Base-by-base conservation (phyloP, 2,797 vertebrate genomes). In the Echiichthys vipera region DNA sequence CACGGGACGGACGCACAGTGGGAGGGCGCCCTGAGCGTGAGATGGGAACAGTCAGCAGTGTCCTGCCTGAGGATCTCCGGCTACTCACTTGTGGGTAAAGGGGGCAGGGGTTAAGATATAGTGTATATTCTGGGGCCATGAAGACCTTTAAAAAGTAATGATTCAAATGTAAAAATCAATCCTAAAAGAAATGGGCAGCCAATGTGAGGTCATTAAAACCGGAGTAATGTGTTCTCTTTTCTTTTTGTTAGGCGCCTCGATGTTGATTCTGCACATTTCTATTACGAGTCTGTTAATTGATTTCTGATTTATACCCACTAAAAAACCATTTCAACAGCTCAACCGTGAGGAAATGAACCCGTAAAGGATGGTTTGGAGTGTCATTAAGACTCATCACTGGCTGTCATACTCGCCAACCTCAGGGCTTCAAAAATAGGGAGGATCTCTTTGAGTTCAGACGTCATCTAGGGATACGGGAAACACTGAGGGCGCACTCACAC, bases 1-100 rank as follows among this genome's bases (percentile, higher is more conserved):
- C n/a, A n/a, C n/a, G n/a, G n/a, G n/a, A n/a, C n/a, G n/a, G n/a
- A n/a, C n/a, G n/a, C n/a, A n/a, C n/a, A n/a, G n/a, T n/a, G n/a
- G n/a, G n/a, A n/a, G n/a, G n/a, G n/a, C n/a, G n/a, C n/a, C n/a
- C n/a, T 43, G 59, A 42, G 20, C 14, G 30, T 36, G 67, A 62
- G 39, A 29, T 51, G 27, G 20, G 22, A 59, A 70, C 37, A 32
- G 37, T 20, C 30, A 40, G 37, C 46, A 32, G 20, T 15, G 42
- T 59, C 46, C 55, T 47, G 45, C 37, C 40, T 5, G 20, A 70
- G 37, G 67, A 53, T 43, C 46, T 61, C 34, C 25, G 45, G 67
- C 55, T 58, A 25, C 27, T 7, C 24, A 40, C 10, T 57, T n/a
- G 64, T 34, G 34, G 22, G 22, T 58, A 42, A 27, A n/a, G 24